A percentile compares a stretch with the other conserved stretches of the same genome.
phyloP scores from a whole-genome alignment of 2,113 vertebrate genomes.

The Lophius piscatorius region DNA sequence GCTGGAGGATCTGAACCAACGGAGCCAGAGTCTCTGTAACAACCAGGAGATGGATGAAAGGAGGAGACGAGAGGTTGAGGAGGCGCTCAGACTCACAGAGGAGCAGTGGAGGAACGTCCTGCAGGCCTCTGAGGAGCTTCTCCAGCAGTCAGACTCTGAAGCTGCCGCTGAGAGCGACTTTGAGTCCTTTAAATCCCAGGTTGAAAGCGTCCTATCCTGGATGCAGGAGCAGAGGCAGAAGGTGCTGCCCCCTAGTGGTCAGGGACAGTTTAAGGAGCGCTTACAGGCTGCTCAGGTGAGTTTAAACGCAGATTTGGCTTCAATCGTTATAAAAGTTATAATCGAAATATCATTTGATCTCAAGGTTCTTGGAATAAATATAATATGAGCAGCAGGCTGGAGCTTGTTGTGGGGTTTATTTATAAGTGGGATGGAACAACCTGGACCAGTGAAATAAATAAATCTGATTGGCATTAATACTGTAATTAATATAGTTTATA shows the following conservation, averaged over 20 bases:
- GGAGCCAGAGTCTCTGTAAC: conserved; percentile 47
- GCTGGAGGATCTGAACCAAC: conserved; percentile 52
- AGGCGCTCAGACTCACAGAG: conserved; percentile 26
- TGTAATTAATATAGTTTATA: no score
- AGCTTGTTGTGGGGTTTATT: no score
- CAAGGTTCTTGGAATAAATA: no score
- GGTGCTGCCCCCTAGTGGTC: conserved; percentile 41
- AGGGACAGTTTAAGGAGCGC: conserved; percentile 38
- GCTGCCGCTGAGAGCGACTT: conserved; percentile 46
- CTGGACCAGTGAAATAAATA: no score
- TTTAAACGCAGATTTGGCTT: not conserved
- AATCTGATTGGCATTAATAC: no score
- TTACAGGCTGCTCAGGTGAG: conserved; percentile 60
- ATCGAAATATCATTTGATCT: no score
- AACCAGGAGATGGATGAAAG: conserved; percentile 37
- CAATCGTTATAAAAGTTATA: no score
- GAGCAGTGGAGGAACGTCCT: conserved; percentile 50
- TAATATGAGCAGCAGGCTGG: no score
- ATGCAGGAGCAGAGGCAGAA: conserved; percentile 58
- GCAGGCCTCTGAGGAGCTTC: conserved; percentile 45
- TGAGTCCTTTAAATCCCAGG: conserved; percentile 44
- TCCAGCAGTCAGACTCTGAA: conserved; percentile 34
- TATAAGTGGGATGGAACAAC: no score
- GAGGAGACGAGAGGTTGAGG: conserved; percentile 28
- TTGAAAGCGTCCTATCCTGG: conserved; percentile 59